These are phyloP conservation scores for Falcaria lacertinaria DNA, from an alignment of 2,888 invertebrate genomes.

Conservation along the genomic window DNA sequence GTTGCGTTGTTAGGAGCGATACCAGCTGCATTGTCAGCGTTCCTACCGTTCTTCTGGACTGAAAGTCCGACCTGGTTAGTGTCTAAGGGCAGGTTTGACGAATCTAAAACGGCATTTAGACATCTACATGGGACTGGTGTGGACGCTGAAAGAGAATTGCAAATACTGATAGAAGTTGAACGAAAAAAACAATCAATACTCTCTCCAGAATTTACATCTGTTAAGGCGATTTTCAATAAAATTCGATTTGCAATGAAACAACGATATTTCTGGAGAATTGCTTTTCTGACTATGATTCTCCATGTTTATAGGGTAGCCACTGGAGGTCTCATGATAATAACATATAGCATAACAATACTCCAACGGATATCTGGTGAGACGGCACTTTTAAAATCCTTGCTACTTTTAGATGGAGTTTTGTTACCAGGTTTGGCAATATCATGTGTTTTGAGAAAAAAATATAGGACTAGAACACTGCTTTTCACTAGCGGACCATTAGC, in stretches of 20 bases:
- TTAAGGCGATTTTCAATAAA: slow-evolving; percentile 5
- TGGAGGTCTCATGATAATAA: slow-evolving; percentile 15
- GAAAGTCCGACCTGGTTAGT: slow-evolving; percentile 33
- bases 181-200: slow-evolving; percentile 6
- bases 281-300: slow-evolving; percentile 9
- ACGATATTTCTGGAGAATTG: slow-evolving; percentile 19
- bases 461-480: slow-evolving; percentile 17
- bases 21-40: slow-evolving; percentile 15
- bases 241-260: slow-evolving; percentile 8
- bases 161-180: slow-evolving; percentile 17
- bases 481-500: slow-evolving; percentile 17
- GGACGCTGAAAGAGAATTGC: slow-evolving; percentile 17
- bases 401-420: slow-evolving; percentile 14
- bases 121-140: slow-evolving; percentile 13
- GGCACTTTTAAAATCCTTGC: slow-evolving; percentile 17
- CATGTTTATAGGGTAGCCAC: slow-evolving; percentile 13
- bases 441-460: slow-evolving; percentile 13
- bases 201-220: background rate
- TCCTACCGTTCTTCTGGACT: slow-evolving; percentile 23
- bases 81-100: slow-evolving; percentile 23
- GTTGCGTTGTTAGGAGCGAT: slow-evolving; percentile 22
- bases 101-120: slow-evolving; percentile 20
- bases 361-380: slow-evolving; percentile 16
- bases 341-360: slow-evolving; percentile 17
- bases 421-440: slow-evolving; percentile 18